These are phyloP conservation scores for Tupiocoris notatus DNA, from an alignment of 2,888 invertebrate species.

Conservation along the genomic window DNA sequence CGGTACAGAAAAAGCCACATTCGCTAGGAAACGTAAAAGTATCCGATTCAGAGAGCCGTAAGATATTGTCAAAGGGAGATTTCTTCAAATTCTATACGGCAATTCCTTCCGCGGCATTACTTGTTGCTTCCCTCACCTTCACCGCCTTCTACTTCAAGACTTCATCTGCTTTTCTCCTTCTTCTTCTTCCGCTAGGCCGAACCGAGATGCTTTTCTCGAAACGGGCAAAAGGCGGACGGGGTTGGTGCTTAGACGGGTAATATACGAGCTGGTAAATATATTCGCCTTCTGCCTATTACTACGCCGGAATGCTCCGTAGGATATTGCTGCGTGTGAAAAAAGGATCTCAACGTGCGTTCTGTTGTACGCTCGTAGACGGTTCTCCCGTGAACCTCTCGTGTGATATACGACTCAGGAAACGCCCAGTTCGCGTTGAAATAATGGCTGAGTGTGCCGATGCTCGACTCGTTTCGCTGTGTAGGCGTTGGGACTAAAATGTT, in stretches of 20 bases:
- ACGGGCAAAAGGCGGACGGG: too few species aligned
- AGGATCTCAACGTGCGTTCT: not conserved
- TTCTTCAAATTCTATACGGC: too few species aligned
- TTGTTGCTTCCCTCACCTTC: not conserved
- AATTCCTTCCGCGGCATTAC: too few species aligned
- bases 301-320: not conserved
- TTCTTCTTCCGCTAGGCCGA: not conserved
- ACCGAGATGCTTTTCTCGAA: not conserved
- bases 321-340: not conserved
- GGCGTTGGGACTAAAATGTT: too few species aligned
- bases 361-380: not conserved
- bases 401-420: not conserved
- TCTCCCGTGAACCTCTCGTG: not conserved
- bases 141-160: too few species aligned
- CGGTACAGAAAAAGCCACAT: too few species aligned
- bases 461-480: too few species aligned
- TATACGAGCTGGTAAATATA: not conserved
- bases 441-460: not conserved
- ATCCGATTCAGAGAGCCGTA: too few species aligned
- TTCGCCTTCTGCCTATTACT: not conserved
- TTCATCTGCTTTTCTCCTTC: not conserved
- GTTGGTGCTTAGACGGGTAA: not conserved
- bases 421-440: not conserved
- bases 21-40: too few species aligned
- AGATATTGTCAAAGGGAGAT: too few species aligned